Percentiles rank a stretch among this genome's conserved stretches.
These are phyloP conservation scores for Bombus pyrosoma DNA, from an alignment of 1,140 invertebrate genomes.

Conservation along the genomic window DNA sequence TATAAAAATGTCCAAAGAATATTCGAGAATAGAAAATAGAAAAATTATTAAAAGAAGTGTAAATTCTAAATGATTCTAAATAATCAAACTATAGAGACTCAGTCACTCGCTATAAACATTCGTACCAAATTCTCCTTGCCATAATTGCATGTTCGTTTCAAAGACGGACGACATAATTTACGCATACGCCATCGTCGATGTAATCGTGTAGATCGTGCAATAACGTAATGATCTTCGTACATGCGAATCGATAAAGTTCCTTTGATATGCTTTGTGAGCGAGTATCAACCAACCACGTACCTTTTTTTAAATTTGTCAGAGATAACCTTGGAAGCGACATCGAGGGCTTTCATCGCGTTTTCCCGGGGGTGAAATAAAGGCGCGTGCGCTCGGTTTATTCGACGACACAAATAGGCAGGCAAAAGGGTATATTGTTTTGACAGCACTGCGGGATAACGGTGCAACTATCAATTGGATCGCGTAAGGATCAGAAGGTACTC, in stretches of 20 bases:
- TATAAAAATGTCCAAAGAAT: too few species aligned
- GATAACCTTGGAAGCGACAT: background rate
- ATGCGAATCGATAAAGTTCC: background rate
- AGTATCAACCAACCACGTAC: background rate
- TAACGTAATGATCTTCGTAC: background rate
- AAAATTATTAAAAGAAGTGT: too few species aligned
- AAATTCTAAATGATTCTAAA: too few species aligned
- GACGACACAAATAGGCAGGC: background rate
- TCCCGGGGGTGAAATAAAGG: background rate
- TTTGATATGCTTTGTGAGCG: background rate
- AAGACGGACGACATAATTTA: too few species aligned
- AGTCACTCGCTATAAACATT: too few species aligned
- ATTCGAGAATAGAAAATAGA: too few species aligned
- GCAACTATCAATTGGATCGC: constrained; percentile 35
- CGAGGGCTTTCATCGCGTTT: background rate
- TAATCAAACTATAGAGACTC: too few species aligned
- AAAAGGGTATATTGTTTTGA: constrained; percentile 35
- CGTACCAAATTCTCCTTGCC: too few species aligned
- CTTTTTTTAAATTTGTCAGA: background rate
- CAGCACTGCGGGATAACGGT: constrained; percentile 17
- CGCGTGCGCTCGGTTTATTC: background rate
- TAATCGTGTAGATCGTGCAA: background rate
- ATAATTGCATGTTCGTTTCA: too few species aligned
- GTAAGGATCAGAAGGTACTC: constrained; percentile 42
- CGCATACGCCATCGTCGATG: too few species aligned